Evolutionary conservation across 2,888 invertebrate species (phyloP).

Genomic region (Andrena dorsata): DNA sequence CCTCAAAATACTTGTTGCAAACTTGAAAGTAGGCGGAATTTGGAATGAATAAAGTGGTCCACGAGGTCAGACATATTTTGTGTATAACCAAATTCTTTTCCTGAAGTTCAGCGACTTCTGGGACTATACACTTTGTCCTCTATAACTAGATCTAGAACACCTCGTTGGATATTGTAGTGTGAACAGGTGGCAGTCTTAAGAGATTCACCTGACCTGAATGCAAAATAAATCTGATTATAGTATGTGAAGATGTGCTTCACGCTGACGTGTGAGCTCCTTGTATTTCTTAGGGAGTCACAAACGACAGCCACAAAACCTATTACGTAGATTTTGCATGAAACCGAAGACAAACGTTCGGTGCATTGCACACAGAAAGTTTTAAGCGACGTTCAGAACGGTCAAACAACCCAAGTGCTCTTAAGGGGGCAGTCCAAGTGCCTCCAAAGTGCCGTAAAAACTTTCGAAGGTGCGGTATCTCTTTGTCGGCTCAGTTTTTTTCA

Average conservation of each 20-base stretch:
- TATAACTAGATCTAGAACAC: too few relatives aligned
- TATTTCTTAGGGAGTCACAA: background rate
- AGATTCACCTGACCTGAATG: background rate
- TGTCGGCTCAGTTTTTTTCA: conserved; percentile 65
- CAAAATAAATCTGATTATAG: background rate
- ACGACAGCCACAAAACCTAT: conserved; percentile 4
- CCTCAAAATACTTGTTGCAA: too few relatives aligned
- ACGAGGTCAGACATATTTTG: background rate
- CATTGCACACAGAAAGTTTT: conserved; percentile 41
- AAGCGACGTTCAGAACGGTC: conserved; percentile 56
- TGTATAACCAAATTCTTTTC: background rate
- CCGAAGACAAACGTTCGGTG: background rate
- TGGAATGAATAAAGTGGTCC: too few relatives aligned
- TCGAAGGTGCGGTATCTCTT: conserved; percentile 58
- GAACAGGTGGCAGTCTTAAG: too few relatives aligned
- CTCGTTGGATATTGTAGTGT: too few relatives aligned
- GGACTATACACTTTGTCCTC: too few relatives aligned
- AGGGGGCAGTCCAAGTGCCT: conserved; percentile 28
- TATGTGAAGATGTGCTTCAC: background rate
- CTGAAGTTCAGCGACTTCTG: too few relatives aligned
- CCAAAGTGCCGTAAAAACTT: conserved; percentile 58
- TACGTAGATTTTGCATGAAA: conserved; percentile 5
- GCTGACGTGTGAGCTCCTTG: background rate
- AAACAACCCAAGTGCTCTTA: conserved; percentile 65
- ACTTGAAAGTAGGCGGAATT: too few relatives aligned